Conservation (phyloP, 64 coral and sea anemone genomes). For the Acropora yongei region DNA sequence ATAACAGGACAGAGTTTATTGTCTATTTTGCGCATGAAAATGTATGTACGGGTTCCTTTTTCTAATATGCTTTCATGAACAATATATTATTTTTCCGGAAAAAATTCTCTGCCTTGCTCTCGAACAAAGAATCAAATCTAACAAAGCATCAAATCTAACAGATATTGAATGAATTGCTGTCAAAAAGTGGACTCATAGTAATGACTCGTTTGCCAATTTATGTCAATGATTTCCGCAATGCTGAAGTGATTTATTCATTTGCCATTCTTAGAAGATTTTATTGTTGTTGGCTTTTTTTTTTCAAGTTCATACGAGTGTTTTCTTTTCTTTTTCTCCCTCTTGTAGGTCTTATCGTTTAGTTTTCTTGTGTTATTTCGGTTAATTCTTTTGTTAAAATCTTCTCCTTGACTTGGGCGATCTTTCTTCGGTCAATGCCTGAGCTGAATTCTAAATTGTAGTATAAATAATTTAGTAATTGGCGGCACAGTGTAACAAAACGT, state of each 20-base stretch:
- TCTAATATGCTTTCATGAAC: no score
- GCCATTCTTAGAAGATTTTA: not conserved
- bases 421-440: no score
- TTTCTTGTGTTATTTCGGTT: not conserved
- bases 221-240: constrained; percentile 27
- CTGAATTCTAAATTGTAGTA: no score
- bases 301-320: not conserved
- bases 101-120: not conserved
- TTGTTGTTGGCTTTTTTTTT: not conserved
- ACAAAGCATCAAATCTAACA: not conserved
- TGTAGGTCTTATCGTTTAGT: not conserved
- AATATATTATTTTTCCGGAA: no score
- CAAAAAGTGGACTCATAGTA: not conserved
- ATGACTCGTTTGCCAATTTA: not conserved
- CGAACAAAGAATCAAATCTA: not conserved
- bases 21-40: no score
- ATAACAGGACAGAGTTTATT: no score
- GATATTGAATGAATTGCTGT: constrained; percentile 1
- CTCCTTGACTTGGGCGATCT: not conserved
- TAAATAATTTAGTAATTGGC: not conserved
- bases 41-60: no score
- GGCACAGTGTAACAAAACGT: not conserved
- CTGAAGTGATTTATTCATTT: not conserved
- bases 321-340: not conserved
- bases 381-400: not conserved